These are phyloP conservation scores for Mactromeris polynyma DNA, from an alignment of 2,888 invertebrate genomes.

Conservation along the genomic window DNA sequence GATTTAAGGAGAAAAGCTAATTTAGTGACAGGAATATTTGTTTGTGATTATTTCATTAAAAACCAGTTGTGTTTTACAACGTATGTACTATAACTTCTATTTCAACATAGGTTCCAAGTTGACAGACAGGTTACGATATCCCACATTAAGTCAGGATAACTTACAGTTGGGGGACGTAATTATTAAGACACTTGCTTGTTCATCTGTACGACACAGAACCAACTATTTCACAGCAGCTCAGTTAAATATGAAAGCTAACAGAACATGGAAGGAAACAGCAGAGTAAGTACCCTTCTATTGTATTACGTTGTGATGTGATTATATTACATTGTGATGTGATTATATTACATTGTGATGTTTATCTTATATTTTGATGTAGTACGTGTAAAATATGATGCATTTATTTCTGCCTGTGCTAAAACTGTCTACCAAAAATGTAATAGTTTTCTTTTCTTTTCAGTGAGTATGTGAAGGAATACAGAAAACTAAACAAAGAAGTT, in stretches of 20 bases:
- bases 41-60: too few relatives aligned
- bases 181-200: constrained; percentile 67
- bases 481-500: constrained; percentile 77
- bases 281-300: constrained; percentile 65
- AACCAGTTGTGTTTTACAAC: too few relatives aligned
- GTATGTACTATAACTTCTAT: too few relatives aligned
- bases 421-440: not conserved
- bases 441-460: constrained; percentile 70
- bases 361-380: too few relatives aligned
- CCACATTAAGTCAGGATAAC: constrained; percentile 72
- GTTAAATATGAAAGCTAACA: constrained; percentile 71
- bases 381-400: too few relatives aligned
- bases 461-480: constrained; percentile 80
- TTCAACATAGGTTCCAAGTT: constrained; percentile 67
- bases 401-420: not conserved
- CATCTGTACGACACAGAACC: constrained; percentile 69
- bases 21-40: too few relatives aligned
- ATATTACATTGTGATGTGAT: too few relatives aligned
- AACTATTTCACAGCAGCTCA: constrained; percentile 72
- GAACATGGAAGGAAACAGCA: constrained; percentile 76
- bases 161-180: constrained; percentile 69
- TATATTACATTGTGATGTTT: too few relatives aligned
- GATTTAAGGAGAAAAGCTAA: too few relatives aligned
- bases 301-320: too few relatives aligned
- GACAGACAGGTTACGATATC: constrained; percentile 70